These are phyloP conservation scores for Damaliscus lunatus DNA, from an alignment of 2,113 vertebrate genomes.

Conservation along the genomic window DNA sequence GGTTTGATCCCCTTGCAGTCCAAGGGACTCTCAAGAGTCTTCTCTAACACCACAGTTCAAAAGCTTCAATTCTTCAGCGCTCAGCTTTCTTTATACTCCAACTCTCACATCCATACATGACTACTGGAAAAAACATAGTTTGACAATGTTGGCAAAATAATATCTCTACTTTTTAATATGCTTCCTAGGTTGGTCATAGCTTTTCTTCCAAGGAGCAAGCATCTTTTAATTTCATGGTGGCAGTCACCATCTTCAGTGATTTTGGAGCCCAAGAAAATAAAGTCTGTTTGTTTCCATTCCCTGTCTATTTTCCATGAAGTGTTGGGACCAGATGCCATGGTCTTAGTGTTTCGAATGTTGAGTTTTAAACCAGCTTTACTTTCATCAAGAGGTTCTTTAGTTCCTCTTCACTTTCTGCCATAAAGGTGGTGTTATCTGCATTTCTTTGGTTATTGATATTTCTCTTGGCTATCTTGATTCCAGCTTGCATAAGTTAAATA, in stretches of 20 bases:
- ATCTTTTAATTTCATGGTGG: background rate
- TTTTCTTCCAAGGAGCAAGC: background rate
- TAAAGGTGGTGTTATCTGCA: fast-evolving
- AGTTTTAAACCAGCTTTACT: background rate
- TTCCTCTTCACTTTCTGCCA: background rate
- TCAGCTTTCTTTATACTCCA: background rate
- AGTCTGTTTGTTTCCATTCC: background rate
- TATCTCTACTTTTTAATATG: background rate
- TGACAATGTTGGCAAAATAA: background rate
- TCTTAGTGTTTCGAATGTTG: background rate
- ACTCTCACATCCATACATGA: background rate
- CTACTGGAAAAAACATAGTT: background rate
- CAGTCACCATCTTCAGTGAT: background rate
- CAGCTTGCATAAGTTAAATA: background rate
- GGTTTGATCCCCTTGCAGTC: background rate
- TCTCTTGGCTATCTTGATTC: background rate
- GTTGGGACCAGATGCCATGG: background rate
- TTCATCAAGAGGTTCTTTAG: background rate
- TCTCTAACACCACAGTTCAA: background rate
- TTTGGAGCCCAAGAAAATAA: background rate
- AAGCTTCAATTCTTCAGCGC: fast-evolving
- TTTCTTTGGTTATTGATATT: background rate
- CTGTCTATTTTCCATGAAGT: background rate
- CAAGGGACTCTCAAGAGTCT: background rate
- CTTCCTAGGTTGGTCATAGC: background rate